These are phyloP conservation scores for Hydroisotoma schaefferi DNA, from an alignment of 2,888 invertebrate species.

Conservation along the genomic window DNA sequence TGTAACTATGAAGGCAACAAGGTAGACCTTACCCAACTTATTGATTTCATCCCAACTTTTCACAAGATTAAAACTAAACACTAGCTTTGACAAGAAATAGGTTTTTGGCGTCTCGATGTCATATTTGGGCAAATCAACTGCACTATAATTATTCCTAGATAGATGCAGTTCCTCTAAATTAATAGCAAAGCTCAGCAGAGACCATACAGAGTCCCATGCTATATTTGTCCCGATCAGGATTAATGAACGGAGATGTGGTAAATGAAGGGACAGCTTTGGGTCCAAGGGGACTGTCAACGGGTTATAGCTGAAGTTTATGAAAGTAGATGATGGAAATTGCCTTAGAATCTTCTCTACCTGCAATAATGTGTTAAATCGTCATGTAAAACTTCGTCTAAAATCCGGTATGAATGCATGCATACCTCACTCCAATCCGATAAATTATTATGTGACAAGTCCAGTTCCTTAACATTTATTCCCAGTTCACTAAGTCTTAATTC, in stretches of 20 bases:
- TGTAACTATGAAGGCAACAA: no score
- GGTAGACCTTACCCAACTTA: slow-evolving; percentile 20
- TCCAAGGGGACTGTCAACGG: slow-evolving; percentile 66
- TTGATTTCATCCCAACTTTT: slow-evolving; percentile 23
- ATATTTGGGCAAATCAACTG: neutral
- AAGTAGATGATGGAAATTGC: slow-evolving; percentile 81
- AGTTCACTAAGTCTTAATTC: slow-evolving; percentile 73
- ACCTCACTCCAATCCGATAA: slow-evolving; percentile 84
- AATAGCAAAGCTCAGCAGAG: slow-evolving; percentile 57
- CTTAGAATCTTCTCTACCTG: slow-evolving; percentile 78
- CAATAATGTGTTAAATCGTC: neutral
- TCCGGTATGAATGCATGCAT: slow-evolving; percentile 46
- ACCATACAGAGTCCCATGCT: slow-evolving; percentile 76
- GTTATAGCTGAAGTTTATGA: slow-evolving; percentile 88
- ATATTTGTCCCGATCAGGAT: slow-evolving; percentile 83
- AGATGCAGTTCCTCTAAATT: slow-evolving; percentile 80
- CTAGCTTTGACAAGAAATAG: neutral
- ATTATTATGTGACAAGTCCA: slow-evolving; percentile 90
- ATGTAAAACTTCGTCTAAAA: slow-evolving; percentile 2
- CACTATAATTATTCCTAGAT: slow-evolving; percentile 72
- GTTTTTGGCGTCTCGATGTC: neutral
- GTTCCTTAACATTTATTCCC: slow-evolving; percentile 84
- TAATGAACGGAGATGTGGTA: slow-evolving; percentile 54
- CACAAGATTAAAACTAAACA: slow-evolving; percentile 27
- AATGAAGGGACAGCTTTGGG: slow-evolving; percentile 46